Evolutionary conservation across 35 echinoderm and acorn worm genomes (phyloP).

Genomic region (Apostichopus californicus): DNA sequence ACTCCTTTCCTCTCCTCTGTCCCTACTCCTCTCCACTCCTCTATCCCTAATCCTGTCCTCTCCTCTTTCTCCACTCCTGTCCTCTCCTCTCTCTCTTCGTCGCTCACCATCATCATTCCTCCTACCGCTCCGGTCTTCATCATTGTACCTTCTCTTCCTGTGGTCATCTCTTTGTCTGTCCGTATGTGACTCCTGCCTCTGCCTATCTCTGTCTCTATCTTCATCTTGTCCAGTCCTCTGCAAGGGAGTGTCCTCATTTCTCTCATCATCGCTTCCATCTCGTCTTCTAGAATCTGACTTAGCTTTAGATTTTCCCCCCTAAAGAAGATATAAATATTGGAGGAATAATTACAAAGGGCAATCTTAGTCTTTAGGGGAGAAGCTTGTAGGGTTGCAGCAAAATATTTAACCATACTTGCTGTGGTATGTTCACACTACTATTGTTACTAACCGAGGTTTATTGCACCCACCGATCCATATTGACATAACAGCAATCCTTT

Average conservation of each 20-base stretch:
- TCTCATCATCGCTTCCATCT: neutral
- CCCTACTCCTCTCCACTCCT: too few relatives aligned
- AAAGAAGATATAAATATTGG: neutral
- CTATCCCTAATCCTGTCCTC: neutral
- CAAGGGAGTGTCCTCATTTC: neutral
- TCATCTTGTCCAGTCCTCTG: neutral
- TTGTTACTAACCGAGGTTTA: too few relatives aligned
- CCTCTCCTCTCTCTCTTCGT: neutral
- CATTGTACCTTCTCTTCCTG: neutral
- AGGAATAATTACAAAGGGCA: too few relatives aligned
- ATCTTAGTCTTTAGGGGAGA: too few relatives aligned
- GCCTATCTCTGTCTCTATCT: neutral
- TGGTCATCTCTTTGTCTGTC: neutral
- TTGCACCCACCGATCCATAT: too few relatives aligned
- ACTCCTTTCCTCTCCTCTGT: neutral
- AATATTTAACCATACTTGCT: too few relatives aligned
- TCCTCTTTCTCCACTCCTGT: neutral
- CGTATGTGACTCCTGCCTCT: constrained; percentile 3
- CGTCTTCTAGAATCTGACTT: neutral
- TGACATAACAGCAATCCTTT: too few relatives aligned
- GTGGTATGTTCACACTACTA: too few relatives aligned
- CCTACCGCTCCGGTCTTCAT: neutral
- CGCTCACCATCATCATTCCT: neutral
- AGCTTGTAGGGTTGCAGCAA: too few relatives aligned
- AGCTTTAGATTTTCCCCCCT: neutral